Conservation (phyloP, 1,140 invertebrate species). For the Orchestia grillus region DNA sequence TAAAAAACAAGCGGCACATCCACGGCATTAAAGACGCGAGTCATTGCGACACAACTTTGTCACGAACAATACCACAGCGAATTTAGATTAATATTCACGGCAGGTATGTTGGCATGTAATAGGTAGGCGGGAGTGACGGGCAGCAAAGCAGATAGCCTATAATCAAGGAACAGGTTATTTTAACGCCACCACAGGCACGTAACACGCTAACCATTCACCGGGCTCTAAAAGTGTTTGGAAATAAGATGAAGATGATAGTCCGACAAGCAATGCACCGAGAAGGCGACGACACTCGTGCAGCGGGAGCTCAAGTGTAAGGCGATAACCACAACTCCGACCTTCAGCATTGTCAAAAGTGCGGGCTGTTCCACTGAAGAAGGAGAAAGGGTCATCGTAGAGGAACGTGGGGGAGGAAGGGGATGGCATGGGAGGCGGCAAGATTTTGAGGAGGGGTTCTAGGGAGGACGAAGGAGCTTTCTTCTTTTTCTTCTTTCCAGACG, state of each 20-base stretch:
- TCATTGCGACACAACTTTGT: too few relatives aligned
- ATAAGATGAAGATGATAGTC: background rate
- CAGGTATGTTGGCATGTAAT: too few relatives aligned
- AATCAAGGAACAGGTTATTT: background rate
- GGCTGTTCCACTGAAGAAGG: background rate
- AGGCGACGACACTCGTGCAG: background rate
- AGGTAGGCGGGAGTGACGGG: too few relatives aligned
- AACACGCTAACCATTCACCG: background rate
- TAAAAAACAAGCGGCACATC: too few relatives aligned
- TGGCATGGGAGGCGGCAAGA: background rate
- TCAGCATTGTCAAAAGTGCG: conserved; percentile 14
- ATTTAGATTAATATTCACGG: too few relatives aligned
- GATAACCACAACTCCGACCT: background rate
- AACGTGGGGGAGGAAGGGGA: background rate
- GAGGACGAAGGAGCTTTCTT: background rate
- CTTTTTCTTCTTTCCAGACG: background rate
- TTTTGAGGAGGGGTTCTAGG: conserved; percentile 12
- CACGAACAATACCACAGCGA: too few relatives aligned
- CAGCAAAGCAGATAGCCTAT: background rate
- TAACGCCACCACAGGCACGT: background rate
- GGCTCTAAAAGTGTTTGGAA: background rate
- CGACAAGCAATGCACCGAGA: background rate
- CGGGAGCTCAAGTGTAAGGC: background rate
- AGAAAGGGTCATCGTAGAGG: conserved; percentile 32
- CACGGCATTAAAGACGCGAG: too few relatives aligned